These are phyloP conservation scores for Acromyrmex echinatior DNA, from an alignment of 1,140 invertebrate genomes.

Conservation along the genomic window DNA sequence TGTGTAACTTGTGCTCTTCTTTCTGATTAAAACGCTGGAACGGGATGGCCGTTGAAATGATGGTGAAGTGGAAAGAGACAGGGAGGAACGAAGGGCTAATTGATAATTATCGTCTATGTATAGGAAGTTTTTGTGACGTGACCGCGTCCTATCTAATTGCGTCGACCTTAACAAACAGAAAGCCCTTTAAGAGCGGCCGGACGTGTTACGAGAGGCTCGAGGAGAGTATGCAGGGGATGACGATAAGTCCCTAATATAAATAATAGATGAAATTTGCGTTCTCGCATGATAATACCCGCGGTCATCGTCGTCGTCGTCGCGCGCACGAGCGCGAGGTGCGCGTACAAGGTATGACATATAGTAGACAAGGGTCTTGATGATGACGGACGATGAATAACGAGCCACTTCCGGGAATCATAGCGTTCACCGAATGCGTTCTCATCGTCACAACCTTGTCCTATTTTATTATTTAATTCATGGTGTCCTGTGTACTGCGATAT, in stretches of 20 bases:
- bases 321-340: constrained; percentile 59
- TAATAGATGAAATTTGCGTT: constrained; percentile 41
- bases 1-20: background rate
- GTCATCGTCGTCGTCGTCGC: constrained; percentile 71
- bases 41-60: constrained; percentile 10
- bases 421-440: constrained; percentile 77
- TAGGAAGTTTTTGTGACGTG: constrained; percentile 9
- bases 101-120: constrained; percentile 38
- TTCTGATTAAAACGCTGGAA: constrained; percentile 31
- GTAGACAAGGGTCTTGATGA: constrained; percentile 79
- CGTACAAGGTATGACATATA: constrained; percentile 62
- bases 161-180: constrained; percentile 34
- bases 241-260: constrained; percentile 31
- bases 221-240: background rate
- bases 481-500: constrained; percentile 14
- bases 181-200: constrained; percentile 8
- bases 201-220: background rate
- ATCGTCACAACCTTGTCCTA: constrained; percentile 82
- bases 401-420: constrained; percentile 82
- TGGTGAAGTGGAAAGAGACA: constrained; percentile 16
- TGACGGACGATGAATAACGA: constrained; percentile 83
- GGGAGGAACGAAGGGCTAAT: constrained; percentile 22
- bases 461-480: constrained; percentile 71
- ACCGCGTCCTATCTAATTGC: constrained; percentile 6
- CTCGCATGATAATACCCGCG: constrained; percentile 50